Percentiles rank a stretch among this genome's conserved stretches.
Evolutionary conservation across 2,113 vertebrate genomes (phyloP).

Genomic region (Seriola dumerili): DNA sequence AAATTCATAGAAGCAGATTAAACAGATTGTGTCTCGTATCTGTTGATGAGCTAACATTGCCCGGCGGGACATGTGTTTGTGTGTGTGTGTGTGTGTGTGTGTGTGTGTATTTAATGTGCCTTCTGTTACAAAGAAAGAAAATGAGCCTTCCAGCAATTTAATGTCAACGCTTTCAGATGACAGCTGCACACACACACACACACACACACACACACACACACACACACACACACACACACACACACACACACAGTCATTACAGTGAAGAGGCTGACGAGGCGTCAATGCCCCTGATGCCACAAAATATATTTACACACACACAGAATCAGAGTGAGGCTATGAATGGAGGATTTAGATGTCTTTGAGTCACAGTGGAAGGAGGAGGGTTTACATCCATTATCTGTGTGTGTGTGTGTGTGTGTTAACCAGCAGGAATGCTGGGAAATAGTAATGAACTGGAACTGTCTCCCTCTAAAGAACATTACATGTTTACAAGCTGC

Average conservation of each 20-base stretch:
- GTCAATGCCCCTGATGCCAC: conserved; percentile 48
- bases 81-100: conserved; percentile 27
- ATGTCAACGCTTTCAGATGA: conserved; percentile 54
- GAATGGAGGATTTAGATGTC: conserved; percentile 58
- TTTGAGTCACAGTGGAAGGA: conserved; percentile 42
- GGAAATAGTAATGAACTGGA: conserved; percentile 63
- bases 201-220: conserved; percentile 56
- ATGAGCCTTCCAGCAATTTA: conserved; percentile 64
- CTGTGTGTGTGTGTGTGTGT: conserved; percentile 14
- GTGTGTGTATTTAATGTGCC: conserved; percentile 64
- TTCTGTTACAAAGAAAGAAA: conserved; percentile 62
- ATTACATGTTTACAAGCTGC: conserved; percentile 52
- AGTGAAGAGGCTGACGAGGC: conserved; percentile 61
- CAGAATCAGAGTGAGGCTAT: conserved; percentile 8
- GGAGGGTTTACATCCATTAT: conserved; percentile 41
- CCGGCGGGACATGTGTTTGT: conserved; percentile 40
- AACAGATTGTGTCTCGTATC: conserved; percentile 74
- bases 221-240: conserved; percentile 54
- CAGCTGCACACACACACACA: conserved; percentile 38
- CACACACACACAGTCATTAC: conserved; percentile 54
- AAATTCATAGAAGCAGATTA: conserved; percentile 73
- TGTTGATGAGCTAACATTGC: conserved; percentile 74
- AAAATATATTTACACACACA: conserved; percentile 48
- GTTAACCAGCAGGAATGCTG: conserved; percentile 45
- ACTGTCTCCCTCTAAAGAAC: conserved; percentile 48